These are phyloP conservation scores for Dinomys branickii DNA, from an alignment of 2,113 vertebrate genomes.

Conservation along the genomic window DNA sequence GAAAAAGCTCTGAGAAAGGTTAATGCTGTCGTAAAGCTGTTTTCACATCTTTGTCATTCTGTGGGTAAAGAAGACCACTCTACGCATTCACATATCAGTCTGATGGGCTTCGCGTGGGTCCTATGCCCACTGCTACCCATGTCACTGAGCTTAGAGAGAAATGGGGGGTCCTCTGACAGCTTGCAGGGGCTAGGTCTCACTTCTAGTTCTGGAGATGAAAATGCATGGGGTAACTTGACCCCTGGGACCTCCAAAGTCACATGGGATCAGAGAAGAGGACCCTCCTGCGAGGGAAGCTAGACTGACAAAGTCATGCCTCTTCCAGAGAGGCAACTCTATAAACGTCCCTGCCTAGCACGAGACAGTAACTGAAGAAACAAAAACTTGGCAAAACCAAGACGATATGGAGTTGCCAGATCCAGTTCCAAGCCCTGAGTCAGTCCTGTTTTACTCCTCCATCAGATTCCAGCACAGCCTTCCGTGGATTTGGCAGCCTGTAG, in stretches of 20 bases:
- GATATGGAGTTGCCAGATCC: not conserved
- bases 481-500: not conserved
- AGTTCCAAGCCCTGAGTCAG: not conserved
- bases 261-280: not conserved
- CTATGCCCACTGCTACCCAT: not conserved
- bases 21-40: not conserved
- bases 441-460: not conserved
- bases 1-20: not conserved
- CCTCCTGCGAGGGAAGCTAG: not conserved
- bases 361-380: not conserved
- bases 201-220: not conserved
- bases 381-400: not conserved
- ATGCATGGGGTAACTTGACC: not conserved
- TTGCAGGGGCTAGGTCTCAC: not conserved
- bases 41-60: not conserved
- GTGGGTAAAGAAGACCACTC: not conserved
- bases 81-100: not conserved
- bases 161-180: not conserved
- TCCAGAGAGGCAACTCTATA: not conserved
- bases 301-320: not conserved
- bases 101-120: not conserved
- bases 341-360: not conserved
- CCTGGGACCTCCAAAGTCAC: not conserved
- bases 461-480: not conserved
- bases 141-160: not conserved